Evolutionary conservation across 2,888 invertebrate species (phyloP).

Genomic region (Drosophila pullipes): DNA sequence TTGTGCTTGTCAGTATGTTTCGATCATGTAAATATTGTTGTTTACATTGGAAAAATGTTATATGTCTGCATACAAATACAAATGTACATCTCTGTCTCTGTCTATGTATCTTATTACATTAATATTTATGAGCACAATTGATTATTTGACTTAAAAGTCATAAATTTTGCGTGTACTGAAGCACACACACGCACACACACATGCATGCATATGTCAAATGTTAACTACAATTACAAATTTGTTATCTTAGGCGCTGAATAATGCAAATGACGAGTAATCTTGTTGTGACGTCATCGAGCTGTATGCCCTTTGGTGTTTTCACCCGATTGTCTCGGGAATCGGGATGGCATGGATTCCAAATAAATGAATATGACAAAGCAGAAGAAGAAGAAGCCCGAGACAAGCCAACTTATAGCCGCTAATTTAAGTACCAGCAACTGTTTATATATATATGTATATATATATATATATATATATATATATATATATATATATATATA

Average conservation of each 20-base stretch:
- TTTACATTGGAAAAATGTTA: constrained; percentile 19
- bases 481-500: background rate
- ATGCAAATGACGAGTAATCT: constrained; percentile 1
- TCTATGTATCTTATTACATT: background rate
- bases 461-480: background rate
- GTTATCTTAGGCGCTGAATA: background rate
- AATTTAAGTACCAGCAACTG: constrained; percentile 51
- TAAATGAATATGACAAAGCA: constrained; percentile 4
- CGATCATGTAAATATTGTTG: constrained; percentile 11
- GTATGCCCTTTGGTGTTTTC: constrained; percentile 1
- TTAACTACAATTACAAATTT: background rate
- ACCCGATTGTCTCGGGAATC: background rate
- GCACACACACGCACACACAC: background rate
- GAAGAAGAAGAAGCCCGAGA: background rate
- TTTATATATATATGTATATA: background rate
- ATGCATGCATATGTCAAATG: background rate
- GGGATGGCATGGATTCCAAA: constrained; percentile 8
- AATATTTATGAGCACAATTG: background rate
- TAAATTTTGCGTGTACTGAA: background rate
- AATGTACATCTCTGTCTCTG: background rate
- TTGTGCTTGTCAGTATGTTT: background rate
- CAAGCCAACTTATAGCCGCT: background rate
- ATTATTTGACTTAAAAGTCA: background rate
- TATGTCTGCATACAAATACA: background rate
- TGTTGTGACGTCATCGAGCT: constrained; percentile 33